Conservation (phyloP, 2,888 invertebrate genomes). For the Notodonta dromedarius region DNA sequence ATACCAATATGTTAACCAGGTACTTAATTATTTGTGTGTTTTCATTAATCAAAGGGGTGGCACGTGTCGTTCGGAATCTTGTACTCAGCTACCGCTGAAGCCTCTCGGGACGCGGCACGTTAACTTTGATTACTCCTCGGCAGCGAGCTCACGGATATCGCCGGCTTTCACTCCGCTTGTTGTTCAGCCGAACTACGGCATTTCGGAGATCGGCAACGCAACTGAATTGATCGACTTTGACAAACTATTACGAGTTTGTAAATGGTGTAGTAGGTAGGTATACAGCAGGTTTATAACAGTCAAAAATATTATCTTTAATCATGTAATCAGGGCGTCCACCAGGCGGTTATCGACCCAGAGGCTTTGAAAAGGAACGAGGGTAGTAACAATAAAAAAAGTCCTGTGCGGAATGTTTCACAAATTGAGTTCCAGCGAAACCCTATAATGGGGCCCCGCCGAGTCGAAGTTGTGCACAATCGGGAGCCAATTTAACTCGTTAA, state of each 20-base stretch:
- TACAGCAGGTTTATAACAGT: no score
- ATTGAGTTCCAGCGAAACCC: neutral
- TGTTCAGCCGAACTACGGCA: neutral
- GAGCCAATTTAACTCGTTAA: constrained; percentile 13
- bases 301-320: no score
- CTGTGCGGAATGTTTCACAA: neutral
- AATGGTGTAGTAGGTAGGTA: no score
- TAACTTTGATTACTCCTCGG: constrained; percentile 8
- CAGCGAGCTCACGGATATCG: neutral
- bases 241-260: neutral
- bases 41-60: neutral
- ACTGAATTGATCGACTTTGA: neutral
- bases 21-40: neutral
- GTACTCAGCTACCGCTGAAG: neutral
- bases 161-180: neutral
- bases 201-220: neutral
- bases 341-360: neutral
- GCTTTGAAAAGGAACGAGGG: neutral
- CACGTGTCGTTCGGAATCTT: neutral
- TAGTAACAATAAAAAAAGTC: neutral
- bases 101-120: neutral
- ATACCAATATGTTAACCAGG: neutral
- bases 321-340: no score
- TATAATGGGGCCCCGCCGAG: constrained; percentile 1
- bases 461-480: neutral